Conservation (phyloP, 2,797 vertebrate genomes). For the Sebastes itinus region DNA sequence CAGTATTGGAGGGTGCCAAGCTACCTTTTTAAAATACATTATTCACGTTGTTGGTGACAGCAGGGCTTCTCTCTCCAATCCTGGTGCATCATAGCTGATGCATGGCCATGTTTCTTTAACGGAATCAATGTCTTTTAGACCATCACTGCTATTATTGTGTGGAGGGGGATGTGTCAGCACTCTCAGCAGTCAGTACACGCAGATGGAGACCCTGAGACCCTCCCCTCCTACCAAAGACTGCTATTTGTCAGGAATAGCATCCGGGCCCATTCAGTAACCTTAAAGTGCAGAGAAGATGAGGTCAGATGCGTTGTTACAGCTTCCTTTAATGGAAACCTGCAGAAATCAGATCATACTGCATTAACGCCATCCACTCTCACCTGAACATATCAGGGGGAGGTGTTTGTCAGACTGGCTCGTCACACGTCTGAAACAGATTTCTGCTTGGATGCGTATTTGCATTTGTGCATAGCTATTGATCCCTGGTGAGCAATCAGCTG, state of each 20-base stretch:
- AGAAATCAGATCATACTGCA: conserved; percentile 29
- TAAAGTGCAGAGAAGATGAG: conserved; percentile 35
- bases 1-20: background rate
- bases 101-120: conserved; percentile 18
- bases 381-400: conserved; percentile 1
- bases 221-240: conserved; percentile 21
- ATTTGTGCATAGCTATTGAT: background rate
- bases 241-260: conserved; percentile 40
- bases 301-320: conserved; percentile 41
- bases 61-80: background rate
- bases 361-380: conserved; percentile 10
- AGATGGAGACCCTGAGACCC: conserved; percentile 26
- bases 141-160: conserved; percentile 18
- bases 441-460: background rate
- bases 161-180: background rate
- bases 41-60: conserved; percentile 13
- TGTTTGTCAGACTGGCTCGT: background rate
- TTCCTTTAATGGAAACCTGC: conserved; percentile 20
- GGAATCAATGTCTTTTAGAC: conserved; percentile 16
- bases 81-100: background rate
- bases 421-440: background rate
- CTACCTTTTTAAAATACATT: conserved; percentile 11
- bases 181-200: conserved; percentile 6
- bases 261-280: conserved; percentile 12
- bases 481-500: background rate